These are phyloP conservation scores for Atlantisia rogersi DNA, from an alignment of 2,113 vertebrate genomes.

Conservation along the genomic window DNA sequence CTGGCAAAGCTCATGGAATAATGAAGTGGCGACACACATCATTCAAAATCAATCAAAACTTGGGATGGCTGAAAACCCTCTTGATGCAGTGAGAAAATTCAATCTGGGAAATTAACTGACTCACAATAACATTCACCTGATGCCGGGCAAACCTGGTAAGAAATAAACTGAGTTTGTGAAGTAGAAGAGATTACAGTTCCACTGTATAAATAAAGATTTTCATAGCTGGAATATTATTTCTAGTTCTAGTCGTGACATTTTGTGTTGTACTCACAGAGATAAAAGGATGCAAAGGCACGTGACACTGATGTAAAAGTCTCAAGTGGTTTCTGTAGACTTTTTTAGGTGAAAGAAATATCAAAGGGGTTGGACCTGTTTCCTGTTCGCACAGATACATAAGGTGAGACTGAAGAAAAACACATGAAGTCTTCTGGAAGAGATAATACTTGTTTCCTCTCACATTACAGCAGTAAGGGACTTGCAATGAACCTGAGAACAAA, in stretches of 20 bases:
- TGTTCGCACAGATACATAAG: background rate
- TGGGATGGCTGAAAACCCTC: background rate
- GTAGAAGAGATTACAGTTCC: background rate
- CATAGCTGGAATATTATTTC: background rate
- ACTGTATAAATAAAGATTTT: background rate
- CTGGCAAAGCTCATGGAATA: background rate
- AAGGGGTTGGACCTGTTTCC: background rate
- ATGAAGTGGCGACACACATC: background rate
- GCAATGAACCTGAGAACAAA: background rate
- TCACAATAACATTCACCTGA: background rate
- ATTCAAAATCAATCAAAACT: background rate
- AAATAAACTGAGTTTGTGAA: background rate
- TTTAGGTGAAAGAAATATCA: background rate
- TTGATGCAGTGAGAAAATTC: background rate
- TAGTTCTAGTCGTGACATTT: background rate
- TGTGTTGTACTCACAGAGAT: background rate
- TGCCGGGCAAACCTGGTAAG: background rate
- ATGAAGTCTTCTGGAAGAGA: background rate
- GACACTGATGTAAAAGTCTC: background rate
- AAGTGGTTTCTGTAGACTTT: background rate
- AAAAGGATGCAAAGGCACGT: background rate
- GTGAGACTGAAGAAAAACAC: background rate
- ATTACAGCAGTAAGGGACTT: background rate
- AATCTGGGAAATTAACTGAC: background rate
- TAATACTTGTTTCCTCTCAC: background rate